Evolutionary conservation across 2,888 invertebrate genomes (phyloP).

Genomic region (Busseola fusca): DNA sequence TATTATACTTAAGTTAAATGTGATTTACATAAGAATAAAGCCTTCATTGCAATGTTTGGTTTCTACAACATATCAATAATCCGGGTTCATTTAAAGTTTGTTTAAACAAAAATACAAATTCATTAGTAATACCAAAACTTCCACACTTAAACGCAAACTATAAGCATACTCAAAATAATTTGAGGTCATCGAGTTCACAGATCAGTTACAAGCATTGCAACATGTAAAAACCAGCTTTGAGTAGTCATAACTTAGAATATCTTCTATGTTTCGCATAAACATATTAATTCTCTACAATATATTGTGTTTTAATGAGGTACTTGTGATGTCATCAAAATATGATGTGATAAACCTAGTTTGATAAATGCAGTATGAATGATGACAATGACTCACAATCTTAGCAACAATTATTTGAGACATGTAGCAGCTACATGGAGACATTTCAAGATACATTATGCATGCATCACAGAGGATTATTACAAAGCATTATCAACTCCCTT

Average conservation of each 20-base stretch:
- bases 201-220: constrained; percentile 32
- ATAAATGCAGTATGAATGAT: constrained; percentile 39
- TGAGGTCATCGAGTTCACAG: constrained; percentile 42
- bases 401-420: constrained; percentile 31
- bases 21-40: neutral
- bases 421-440: constrained; percentile 22
- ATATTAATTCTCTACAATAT: neutral
- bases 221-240: constrained; percentile 16
- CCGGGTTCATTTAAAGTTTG: neutral
- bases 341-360: constrained; percentile 44
- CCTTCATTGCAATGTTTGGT: no score
- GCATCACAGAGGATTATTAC: constrained; percentile 48
- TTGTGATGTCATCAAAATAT: constrained; percentile 49
- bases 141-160: constrained; percentile 1
- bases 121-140: neutral
- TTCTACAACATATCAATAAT: neutral
- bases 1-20: neutral
- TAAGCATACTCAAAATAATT: constrained; percentile 5
- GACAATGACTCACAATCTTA: constrained; percentile 39
- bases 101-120: neutral
- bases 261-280: neutral
- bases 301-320: constrained; percentile 11
- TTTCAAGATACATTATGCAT: constrained; percentile 37
- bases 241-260: neutral
- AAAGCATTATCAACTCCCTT: constrained; percentile 45